phyloP scores from a whole-genome alignment of 1,140 invertebrate species.

The Drosophila cardini region DNA sequence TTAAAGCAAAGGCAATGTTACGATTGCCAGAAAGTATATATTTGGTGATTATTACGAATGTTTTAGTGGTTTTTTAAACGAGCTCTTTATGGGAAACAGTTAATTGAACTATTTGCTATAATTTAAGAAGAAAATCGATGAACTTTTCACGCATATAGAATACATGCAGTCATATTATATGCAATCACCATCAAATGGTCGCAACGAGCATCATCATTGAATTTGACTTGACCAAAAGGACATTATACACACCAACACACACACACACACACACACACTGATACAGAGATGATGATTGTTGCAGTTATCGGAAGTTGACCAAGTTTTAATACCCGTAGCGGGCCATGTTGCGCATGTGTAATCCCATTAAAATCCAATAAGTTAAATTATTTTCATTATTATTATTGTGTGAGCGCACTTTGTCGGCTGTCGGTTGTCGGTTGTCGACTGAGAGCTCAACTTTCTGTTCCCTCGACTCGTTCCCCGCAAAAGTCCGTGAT shows the following conservation, averaged over 20 bases:
- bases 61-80: too few relatives aligned
- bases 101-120: neutral
- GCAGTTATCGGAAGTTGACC: constrained; percentile 68
- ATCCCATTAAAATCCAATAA: constrained; percentile 84
- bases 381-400: constrained; percentile 83
- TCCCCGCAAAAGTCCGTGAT: neutral
- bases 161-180: constrained; percentile 29
- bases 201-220: constrained; percentile 22
- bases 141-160: constrained; percentile 1
- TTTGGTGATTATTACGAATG: too few relatives aligned
- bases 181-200: constrained; percentile 61
- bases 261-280: neutral
- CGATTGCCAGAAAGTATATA: too few relatives aligned
- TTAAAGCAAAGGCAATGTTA: too few relatives aligned
- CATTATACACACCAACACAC: constrained; percentile 23
- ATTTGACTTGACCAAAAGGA: constrained; percentile 11
- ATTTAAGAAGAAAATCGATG: constrained; percentile 28
- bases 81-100: neutral
- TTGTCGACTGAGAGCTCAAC: constrained; percentile 42
- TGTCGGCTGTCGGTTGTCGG: constrained; percentile 42
- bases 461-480: constrained; percentile 9
- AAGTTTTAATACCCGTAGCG: constrained; percentile 74
- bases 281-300: neutral
- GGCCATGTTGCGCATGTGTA: constrained; percentile 79
- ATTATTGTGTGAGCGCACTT: constrained; percentile 79